These are phyloP conservation scores for Dromius quadrimaculatus DNA, from an alignment of 2,888 invertebrate species.

Conservation along the genomic window DNA sequence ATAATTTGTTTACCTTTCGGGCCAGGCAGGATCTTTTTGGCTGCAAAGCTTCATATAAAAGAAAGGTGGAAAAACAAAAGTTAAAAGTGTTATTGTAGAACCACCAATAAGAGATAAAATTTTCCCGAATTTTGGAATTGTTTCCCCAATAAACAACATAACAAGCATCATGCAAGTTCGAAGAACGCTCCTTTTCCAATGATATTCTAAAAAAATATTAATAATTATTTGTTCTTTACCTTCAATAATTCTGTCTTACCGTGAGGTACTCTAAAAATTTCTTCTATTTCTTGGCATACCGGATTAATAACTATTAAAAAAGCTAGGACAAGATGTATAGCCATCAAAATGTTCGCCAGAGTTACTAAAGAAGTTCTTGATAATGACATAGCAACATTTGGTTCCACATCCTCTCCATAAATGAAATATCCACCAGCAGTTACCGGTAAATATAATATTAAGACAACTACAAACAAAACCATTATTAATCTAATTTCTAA, in stretches of 20 bases:
- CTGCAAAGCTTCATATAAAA: conserved; percentile 75
- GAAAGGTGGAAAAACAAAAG: conserved; percentile 76
- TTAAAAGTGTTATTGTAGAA: conserved; percentile 76
- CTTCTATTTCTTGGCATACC: conserved; percentile 78
- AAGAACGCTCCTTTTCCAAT: conserved; percentile 71
- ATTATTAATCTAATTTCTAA: background rate
- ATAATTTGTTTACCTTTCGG: conserved; percentile 63
- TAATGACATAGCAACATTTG: conserved; percentile 73
- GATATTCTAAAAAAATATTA: conserved; percentile 69
- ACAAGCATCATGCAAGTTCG: conserved; percentile 71
- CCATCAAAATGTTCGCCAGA: conserved; percentile 74
- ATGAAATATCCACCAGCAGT: conserved; percentile 74
- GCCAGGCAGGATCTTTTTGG: conserved; percentile 66
- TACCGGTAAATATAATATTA: conserved; percentile 72
- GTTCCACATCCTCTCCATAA: conserved; percentile 72
- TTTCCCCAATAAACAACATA: conserved; percentile 76
- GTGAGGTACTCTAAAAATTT: conserved; percentile 72
- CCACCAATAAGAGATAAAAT: conserved; percentile 78
- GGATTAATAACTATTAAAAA: conserved; percentile 80
- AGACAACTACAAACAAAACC: conserved; percentile 67
- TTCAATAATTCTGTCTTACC: conserved; percentile 64
- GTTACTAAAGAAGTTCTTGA: conserved; percentile 69
- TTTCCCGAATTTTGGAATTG: conserved; percentile 77
- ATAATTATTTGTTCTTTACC: background rate
- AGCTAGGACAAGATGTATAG: conserved; percentile 74